phyloP scores from a whole-genome alignment of 2,888 invertebrate genomes.

The Didymodactylos carnosus region DNA sequence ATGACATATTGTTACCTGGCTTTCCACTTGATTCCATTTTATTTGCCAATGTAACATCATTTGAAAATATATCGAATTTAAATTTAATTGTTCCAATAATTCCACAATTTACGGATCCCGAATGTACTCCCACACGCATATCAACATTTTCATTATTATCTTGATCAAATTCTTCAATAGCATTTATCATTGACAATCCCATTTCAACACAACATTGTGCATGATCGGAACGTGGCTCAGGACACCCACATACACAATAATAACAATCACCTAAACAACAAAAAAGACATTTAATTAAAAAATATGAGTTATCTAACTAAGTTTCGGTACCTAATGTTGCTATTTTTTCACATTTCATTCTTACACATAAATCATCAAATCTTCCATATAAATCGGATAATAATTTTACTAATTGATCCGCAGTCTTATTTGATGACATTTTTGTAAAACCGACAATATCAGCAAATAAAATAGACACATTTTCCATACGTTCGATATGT shows the following conservation, averaged over 20 bases:
- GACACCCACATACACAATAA: slow-evolving; percentile 72
- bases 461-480: slow-evolving; percentile 84
- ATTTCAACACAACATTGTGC: slow-evolving; percentile 86
- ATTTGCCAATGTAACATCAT: slow-evolving; percentile 82
- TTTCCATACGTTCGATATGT: slow-evolving; percentile 22
- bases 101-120: slow-evolving; percentile 41
- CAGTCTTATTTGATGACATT: slow-evolving; percentile 87
- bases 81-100: slow-evolving; percentile 81
- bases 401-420: slow-evolving; percentile 79
- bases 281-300: no score
- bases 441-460: slow-evolving; percentile 92
- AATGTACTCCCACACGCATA: slow-evolving; percentile 86
- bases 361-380: slow-evolving; percentile 69
- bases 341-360: slow-evolving; percentile 82
- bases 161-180: slow-evolving; percentile 36
- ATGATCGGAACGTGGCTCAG: slow-evolving; percentile 70
- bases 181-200: slow-evolving; percentile 77
- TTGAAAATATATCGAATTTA: slow-evolving; percentile 96
- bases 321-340: no score
- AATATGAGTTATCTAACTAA: no score
- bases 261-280: slow-evolving; percentile 84
- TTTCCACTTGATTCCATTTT: slow-evolving; percentile 79
- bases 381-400: slow-evolving; percentile 85
- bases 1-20: slow-evolving; percentile 36
- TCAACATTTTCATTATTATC: slow-evolving; percentile 17